These are phyloP conservation scores for Apamea monoglypha DNA, from an alignment of 2,888 invertebrate species.

Conservation along the genomic window DNA sequence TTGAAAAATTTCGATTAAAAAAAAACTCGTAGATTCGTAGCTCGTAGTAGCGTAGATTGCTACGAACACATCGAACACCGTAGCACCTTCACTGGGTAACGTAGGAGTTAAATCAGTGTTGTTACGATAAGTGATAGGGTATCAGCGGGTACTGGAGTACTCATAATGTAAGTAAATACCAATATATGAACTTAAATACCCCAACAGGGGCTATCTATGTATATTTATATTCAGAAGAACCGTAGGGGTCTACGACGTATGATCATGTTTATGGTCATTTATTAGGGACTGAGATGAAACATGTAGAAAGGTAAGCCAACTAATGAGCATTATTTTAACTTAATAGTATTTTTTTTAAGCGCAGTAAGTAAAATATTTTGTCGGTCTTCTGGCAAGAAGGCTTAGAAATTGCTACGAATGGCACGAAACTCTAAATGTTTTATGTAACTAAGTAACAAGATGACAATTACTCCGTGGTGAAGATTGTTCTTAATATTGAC, in stretches of 20 bases:
- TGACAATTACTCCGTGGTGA: too few relatives aligned
- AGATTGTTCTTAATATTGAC: too few relatives aligned
- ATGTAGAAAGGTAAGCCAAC: not conserved
- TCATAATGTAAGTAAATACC: not conserved
- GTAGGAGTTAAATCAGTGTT: not conserved
- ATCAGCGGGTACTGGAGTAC: not conserved
- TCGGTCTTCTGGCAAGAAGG: not conserved
- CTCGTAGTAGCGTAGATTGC: slow-evolving; percentile 39
- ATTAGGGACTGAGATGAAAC: not conserved
- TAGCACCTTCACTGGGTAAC: slow-evolving; percentile 24
- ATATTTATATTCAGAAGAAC: not conserved
- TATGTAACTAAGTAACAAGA: too few relatives aligned
- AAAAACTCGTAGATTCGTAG: slow-evolving; percentile 37
- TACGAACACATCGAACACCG: slow-evolving; percentile 28
- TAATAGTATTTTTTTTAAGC: not conserved
- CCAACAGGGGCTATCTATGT: not conserved
- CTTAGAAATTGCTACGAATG: not conserved
- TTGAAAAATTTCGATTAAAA: not conserved
- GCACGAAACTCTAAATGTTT: not conserved
- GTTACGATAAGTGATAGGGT: not conserved
- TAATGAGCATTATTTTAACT: not conserved
- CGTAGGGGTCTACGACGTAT: not conserved
- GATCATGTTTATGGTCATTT: not conserved
- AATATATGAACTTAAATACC: not conserved
- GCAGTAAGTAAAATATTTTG: too few relatives aligned